Conservation (phyloP, 1,140 invertebrate genomes). For the Pseudoatta argentina region DNA sequence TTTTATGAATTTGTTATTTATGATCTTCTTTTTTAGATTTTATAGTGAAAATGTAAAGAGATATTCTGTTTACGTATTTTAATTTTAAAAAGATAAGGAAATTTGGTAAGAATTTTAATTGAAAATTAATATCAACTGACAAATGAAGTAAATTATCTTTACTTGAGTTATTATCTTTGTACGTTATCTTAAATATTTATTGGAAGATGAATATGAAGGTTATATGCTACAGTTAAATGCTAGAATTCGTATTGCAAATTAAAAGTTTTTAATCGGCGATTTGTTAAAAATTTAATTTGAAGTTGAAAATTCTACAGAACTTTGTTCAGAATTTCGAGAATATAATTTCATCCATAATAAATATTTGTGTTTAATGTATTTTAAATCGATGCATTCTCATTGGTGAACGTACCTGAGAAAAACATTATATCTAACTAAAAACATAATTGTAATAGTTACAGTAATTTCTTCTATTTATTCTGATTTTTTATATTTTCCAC, state of each 20-base stretch:
- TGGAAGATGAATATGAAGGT: not conserved
- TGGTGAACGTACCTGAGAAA: not conserved
- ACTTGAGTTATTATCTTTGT: not conserved
- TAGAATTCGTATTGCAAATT: not conserved
- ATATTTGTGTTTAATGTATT: not conserved
- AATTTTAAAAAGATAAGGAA: not conserved
- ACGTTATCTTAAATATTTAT: not conserved
- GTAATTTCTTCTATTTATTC: not conserved
- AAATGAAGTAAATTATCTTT: not conserved
- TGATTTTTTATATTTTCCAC: not conserved
- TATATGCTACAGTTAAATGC: not conserved
- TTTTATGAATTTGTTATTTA: not conserved
- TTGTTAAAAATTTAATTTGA: not conserved
- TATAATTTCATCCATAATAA: slow-evolving; percentile 1
- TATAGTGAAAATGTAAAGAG: not conserved
- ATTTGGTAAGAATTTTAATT: slow-evolving; percentile 3
- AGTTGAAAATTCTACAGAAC: not conserved
- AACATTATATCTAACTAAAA: not conserved
- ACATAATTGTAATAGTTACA: not conserved
- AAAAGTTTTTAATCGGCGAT: not conserved
- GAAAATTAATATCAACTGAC: not conserved
- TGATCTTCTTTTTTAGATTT: not conserved
- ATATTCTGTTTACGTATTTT: not conserved
- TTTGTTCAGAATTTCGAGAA: slow-evolving; percentile 1
- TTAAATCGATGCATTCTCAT: not conserved